These are phyloP conservation scores for Pinna nobilis DNA, from an alignment of 1,140 invertebrate genomes.

Conservation along the genomic window DNA sequence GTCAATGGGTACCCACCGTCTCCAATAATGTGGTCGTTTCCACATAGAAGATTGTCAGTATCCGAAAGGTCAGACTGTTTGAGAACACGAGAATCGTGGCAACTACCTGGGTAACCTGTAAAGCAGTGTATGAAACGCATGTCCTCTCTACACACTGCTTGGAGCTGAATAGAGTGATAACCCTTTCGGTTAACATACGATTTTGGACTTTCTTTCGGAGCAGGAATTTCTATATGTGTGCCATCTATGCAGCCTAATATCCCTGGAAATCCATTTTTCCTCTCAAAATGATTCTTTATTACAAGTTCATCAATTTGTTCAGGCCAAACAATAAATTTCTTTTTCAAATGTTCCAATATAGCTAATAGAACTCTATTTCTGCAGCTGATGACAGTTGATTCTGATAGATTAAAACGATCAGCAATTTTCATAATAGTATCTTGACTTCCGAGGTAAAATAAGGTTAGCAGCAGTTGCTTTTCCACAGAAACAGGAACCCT, in stretches of 20 bases:
- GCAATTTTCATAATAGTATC: slow-evolving; percentile 40
- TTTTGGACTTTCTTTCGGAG: slow-evolving; percentile 57
- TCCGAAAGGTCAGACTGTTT: slow-evolving; percentile 39
- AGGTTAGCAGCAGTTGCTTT: background rate
- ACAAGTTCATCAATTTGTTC: background rate
- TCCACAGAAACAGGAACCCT: background rate
- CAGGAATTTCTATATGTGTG: slow-evolving; percentile 44
- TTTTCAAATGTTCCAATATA: background rate
- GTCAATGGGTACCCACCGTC: slow-evolving; percentile 68
- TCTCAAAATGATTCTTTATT: background rate
- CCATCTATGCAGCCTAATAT: slow-evolving; percentile 49
- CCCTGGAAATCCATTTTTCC: slow-evolving; percentile 36
- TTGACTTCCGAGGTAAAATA: background rate
- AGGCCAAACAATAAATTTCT: slow-evolving; percentile 16
- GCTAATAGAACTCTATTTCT: background rate
- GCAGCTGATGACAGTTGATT: slow-evolving; percentile 30
- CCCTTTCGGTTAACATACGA: slow-evolving; percentile 65
- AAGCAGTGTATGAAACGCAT: slow-evolving; percentile 52
- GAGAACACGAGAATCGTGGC: slow-evolving; percentile 61
- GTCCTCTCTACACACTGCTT: slow-evolving; percentile 52
- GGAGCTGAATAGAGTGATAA: slow-evolving; percentile 62
- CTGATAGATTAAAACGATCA: slow-evolving; percentile 44
- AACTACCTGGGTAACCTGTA: slow-evolving; percentile 58
- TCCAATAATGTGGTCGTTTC: slow-evolving; percentile 45
- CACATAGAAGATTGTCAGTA: slow-evolving; percentile 46